Evolutionary conservation across 2,888 invertebrate species (phyloP), one percentile per base, ranked within the genome.

Genomic region (Morpho achilles): DNA sequence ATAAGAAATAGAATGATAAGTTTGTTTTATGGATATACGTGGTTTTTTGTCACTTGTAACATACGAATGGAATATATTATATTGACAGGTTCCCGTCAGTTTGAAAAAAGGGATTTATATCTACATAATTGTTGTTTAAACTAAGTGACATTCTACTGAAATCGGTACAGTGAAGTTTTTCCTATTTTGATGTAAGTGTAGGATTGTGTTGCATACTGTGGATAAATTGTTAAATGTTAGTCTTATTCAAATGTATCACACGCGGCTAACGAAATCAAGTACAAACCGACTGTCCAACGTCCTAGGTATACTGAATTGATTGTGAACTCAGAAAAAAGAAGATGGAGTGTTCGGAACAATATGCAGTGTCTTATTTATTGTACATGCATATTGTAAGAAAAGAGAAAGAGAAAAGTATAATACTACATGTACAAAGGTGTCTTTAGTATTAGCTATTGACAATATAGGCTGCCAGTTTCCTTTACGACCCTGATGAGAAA

Each of bases 41-140:
- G 64, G 61, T 63, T 59, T 16, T 61, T 61, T 62, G 62, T 64
- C 63, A 68, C 62, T 67, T 66, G 68, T 69, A 69, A 65, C 61
- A 61, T 68, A 50, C 60, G 50, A 58, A 61, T 60, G 58, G 46
- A 58, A 50, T 64, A 64, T 62, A 61, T 56, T 50, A 53, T 59
- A 43, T 43, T 47, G 48, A 53, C 32, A 5, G 4, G 32, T 32
- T 32, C 32, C 32, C 32, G 32, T 32, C 4, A 32, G 32, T 32
- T 16, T 32, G 32, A 32, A 3, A 32, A 23, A 4, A 23, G 23
- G 32, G 32, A 32, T 32, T 32, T 32, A 32, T 32, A 32, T 32
- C 40, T 60, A 56, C 53, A 63, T 57, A 16, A 16, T 16, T 16
- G 56, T 57, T 59, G 59, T 54, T 54, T 16, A n/a, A 41, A 58